Evolutionary conservation across 2,797 vertebrate genomes (phyloP).

Genomic region (Thunnus albacares): DNA sequence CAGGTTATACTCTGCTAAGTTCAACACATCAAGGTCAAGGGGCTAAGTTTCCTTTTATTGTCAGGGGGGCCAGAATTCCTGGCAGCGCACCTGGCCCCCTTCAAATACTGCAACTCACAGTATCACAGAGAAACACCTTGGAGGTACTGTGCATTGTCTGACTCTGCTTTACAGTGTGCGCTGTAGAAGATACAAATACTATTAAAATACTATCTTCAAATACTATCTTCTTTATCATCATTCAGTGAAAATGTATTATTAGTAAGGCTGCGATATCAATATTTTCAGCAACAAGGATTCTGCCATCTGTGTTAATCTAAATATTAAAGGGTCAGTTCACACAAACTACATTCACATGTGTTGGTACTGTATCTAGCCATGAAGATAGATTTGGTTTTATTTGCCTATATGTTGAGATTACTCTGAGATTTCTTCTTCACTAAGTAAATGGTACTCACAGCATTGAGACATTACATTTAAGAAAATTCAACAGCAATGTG

Average conservation of each 20-base stretch:
- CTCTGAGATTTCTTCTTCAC: too few relatives aligned
- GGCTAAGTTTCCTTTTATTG: slow-evolving; percentile 28
- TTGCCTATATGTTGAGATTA: not conserved
- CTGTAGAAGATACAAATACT: not conserved
- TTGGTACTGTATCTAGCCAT: too few relatives aligned
- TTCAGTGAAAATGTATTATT: too few relatives aligned
- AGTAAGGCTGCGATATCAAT: too few relatives aligned
- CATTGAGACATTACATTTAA: too few relatives aligned
- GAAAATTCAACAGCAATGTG: too few relatives aligned
- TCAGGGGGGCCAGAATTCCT: slow-evolving; percentile 36
- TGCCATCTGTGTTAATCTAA: too few relatives aligned
- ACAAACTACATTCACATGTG: too few relatives aligned
- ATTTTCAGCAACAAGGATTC: too few relatives aligned
- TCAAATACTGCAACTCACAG: slow-evolving; percentile 14
- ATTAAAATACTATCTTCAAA: too few relatives aligned
- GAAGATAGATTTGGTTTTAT: not conserved
- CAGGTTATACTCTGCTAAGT: slow-evolving; percentile 37
- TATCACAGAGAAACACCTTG: not conserved
- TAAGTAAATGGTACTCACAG: too few relatives aligned
- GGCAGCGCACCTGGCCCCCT: slow-evolving; percentile 14
- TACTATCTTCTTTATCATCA: not conserved
- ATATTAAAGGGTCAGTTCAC: too few relatives aligned
- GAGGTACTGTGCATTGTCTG: not conserved
- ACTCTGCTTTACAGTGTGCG: not conserved
- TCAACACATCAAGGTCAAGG: slow-evolving; percentile 52